Evolutionary conservation across 2,888 invertebrate species (phyloP).

Genomic region (Lycocerus yunnanus): DNA sequence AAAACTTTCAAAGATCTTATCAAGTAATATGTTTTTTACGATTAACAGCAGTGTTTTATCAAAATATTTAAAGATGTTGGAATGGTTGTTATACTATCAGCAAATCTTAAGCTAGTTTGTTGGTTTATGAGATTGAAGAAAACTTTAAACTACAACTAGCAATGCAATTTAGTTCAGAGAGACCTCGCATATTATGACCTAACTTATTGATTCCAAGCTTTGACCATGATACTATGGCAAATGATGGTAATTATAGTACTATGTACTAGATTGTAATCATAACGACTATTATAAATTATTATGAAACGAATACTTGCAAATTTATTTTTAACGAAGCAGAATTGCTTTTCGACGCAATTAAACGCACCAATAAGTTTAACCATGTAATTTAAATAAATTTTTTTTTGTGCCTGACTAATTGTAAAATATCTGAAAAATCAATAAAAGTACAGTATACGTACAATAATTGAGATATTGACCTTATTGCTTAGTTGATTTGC

Average conservation of each 20-base stretch:
- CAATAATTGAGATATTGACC: neutral
- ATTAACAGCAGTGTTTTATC: no score
- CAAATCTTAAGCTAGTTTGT: no score
- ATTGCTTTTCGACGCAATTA: neutral
- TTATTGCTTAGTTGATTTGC: neutral
- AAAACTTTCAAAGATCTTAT: no score
- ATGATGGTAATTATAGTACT: neutral
- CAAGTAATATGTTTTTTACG: no score
- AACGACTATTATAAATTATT: neutral
- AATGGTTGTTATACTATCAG: no score
- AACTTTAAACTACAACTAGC: no score
- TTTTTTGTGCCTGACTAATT: neutral
- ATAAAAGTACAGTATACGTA: neutral
- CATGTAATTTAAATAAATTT: neutral
- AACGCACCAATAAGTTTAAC: neutral
- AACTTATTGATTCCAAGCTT: no score
- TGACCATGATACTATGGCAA: neutral
- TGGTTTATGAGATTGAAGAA: no score
- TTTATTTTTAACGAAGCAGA: neutral
- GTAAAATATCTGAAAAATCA: neutral
- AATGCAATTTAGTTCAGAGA: no score
- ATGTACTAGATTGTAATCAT: neutral
- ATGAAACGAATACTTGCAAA: neutral
- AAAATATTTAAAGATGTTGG: no score
- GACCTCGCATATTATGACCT: no score